A percentile compares a stretch with the other conserved stretches of the same genome.
Conservation (phyloP, 2,113 vertebrate genomes). For the Candoia aspera region DNA sequence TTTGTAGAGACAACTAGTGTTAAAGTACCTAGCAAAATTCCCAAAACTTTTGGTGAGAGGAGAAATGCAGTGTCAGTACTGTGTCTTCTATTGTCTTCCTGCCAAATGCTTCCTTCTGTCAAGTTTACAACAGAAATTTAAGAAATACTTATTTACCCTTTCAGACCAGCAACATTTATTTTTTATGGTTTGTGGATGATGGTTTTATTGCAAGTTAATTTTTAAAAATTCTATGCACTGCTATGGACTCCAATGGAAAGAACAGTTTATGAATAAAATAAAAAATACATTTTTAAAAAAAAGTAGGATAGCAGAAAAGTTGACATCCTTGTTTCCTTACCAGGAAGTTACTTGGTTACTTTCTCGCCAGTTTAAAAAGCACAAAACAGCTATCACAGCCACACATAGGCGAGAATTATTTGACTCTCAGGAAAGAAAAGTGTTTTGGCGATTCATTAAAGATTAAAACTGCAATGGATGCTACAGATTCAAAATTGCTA, state of each 20-base stretch:
- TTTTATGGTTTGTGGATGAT: background rate
- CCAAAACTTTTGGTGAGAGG: no score
- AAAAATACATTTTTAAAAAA: background rate
- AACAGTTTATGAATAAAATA: background rate
- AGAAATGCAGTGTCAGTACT: no score
- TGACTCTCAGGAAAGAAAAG: conserved; percentile 1
- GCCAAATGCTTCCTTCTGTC: background rate
- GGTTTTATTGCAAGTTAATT: background rate
- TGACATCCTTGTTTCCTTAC: no score
- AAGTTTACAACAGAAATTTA: background rate
- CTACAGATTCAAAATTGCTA: background rate
- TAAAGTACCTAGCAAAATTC: no score
- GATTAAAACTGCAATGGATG: background rate
- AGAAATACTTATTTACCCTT: background rate
- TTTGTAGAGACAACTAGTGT: no score
- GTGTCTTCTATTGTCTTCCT: background rate
- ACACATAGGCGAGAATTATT: background rate
- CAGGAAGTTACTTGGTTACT: background rate
- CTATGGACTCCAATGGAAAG: background rate
- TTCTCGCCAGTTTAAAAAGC: background rate
- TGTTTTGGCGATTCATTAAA: background rate
- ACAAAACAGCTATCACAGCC: background rate
- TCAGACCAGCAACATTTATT: background rate
- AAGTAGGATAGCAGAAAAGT: background rate
- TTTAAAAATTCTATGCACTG: background rate